Base-by-base conservation (phyloP, 2,888 invertebrate species). In the Apodemia duryi region DNA sequence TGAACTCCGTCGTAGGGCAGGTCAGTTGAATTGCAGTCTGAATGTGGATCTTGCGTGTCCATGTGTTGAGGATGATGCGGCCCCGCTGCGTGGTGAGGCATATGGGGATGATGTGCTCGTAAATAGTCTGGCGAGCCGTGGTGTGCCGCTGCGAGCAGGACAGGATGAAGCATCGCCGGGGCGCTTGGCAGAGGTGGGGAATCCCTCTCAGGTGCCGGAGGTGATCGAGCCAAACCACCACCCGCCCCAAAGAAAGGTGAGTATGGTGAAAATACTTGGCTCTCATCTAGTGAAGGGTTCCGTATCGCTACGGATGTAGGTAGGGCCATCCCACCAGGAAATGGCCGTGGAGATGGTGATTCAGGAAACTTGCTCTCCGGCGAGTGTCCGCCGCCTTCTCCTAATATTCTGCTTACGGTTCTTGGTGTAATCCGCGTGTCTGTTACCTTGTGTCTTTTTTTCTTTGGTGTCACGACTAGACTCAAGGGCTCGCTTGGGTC, bases 241-340 rank as follows among this genome's bases (percentile, higher is more conserved):
- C 93, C 93, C 67, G 93, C 92, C 73, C 95, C 96, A 91, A 97
- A 97, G 93, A 97, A 97, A 75, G 97, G 97, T 81, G 96, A 96
- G 92, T 97, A 97, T 75, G 97, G 97, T 74, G 97, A 97, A 90
- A 97, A 97, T 81, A 97, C 97, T 92, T 97, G 97, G 84, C 97
- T 97, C 93, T 97, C 97, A 93, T 98, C 98, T 76, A 98, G 94
- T 82, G 97, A 97, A 67, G 98, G 98, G 89, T 98, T 98, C 68
- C 98, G 97, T 85, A 98, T 98, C 84, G 98, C 98, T 81, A 98
- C 98, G 70, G 98, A 97, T 68, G 98, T 98, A 74, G 98, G 98
- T 84, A 98, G 93, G 78, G 97, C 96, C 91, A 98, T 94, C 92
- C 97, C 96, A 67, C 97, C 96, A 65, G 96, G 96, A 76, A 95